These are phyloP conservation scores for Periparus ater DNA, from an alignment of 2,797 vertebrate genomes.

Conservation along the genomic window DNA sequence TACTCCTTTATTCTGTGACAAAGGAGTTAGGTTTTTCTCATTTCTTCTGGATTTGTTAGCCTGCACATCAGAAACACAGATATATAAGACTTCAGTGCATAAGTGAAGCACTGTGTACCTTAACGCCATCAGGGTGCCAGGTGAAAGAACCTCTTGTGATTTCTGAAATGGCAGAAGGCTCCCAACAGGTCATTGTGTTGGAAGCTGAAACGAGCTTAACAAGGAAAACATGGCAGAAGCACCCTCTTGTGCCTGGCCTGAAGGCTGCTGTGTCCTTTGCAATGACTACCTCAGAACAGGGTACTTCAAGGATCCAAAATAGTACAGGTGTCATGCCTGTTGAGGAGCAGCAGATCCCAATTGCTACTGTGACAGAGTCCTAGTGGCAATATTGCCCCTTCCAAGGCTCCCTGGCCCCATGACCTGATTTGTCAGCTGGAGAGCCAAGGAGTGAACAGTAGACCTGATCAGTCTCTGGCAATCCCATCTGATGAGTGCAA, in stretches of 20 bases:
- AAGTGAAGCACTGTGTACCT: rapidly evolving
- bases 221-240: background rate
- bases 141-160: background rate
- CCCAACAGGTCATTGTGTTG: rapidly evolving
- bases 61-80: background rate
- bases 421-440: background rate
- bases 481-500: background rate
- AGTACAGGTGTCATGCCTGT: rapidly evolving
- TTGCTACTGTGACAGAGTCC: too few species aligned
- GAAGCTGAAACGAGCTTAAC: background rate
- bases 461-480: background rate
- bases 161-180: background rate
- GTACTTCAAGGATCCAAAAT: background rate
- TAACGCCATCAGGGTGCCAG: background rate
- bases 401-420: too few species aligned
- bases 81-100: background rate
- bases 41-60: background rate
- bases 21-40: background rate
- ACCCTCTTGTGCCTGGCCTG: background rate
- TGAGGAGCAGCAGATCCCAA: background rate
- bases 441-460: background rate
- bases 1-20: background rate
- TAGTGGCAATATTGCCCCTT: background rate
- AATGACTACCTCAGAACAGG: background rate
- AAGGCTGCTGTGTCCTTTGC: background rate